Percentiles rank a stretch among this genome's conserved stretches.
Evolutionary conservation across 2,113 vertebrate species (phyloP).

Genomic region (Petaurus breviceps): DNA sequence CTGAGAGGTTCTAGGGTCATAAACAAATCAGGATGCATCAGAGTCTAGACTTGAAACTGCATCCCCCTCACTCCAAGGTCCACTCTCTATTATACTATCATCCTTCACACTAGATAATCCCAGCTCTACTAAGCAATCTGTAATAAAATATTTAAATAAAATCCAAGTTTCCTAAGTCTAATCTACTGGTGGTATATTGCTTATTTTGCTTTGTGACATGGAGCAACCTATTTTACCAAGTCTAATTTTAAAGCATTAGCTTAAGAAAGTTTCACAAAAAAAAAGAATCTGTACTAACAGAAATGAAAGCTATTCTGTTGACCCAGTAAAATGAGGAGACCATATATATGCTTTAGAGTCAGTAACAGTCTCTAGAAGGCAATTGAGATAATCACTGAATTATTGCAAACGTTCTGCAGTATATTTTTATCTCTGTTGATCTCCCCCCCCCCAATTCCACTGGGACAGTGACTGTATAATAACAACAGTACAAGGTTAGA

Average conservation of each 20-base stretch:
- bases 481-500: slow-evolving; percentile 57
- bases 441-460: slow-evolving; percentile 26
- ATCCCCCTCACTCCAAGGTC: not conserved
- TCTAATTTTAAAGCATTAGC: slow-evolving; percentile 70
- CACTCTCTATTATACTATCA: not conserved
- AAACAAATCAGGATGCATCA: not conserved
- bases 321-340: slow-evolving; percentile 49
- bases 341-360: slow-evolving; percentile 39
- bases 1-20: not conserved
- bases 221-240: slow-evolving; percentile 57
- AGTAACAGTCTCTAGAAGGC: slow-evolving; percentile 43
- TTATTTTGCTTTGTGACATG: slow-evolving; percentile 33
- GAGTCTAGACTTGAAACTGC: not conserved
- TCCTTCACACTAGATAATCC: not conserved
- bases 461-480: not conserved
- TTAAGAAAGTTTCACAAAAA: slow-evolving; percentile 65
- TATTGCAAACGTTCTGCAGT: slow-evolving; percentile 43
- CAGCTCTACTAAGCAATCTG: not conserved
- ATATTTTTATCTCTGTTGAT: slow-evolving; percentile 38
- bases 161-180: not conserved
- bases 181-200: slow-evolving; percentile 47
- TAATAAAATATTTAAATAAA: not conserved
- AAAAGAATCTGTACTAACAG: slow-evolving; percentile 60
- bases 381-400: slow-evolving; percentile 45
- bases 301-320: slow-evolving; percentile 63